Percentiles rank a stretch among this genome's conserved stretches.
Conservation (phyloP, 2,888 invertebrate species). For the Cartodere bifasciata region DNA sequence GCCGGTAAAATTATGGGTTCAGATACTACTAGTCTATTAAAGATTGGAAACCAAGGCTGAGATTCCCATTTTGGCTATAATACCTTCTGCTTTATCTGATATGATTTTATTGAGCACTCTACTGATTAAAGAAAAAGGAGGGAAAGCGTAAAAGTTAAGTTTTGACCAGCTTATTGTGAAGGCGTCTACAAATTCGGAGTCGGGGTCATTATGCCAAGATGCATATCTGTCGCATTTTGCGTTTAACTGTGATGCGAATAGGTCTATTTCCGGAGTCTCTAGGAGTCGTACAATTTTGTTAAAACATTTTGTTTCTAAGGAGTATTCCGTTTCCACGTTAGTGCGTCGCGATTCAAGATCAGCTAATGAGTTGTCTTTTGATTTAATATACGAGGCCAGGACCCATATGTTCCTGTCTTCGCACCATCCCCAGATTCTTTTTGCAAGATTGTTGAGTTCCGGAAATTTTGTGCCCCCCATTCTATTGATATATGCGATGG, state of each 20-base stretch:
- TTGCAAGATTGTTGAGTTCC: slow-evolving; percentile 14
- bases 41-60: not conserved
- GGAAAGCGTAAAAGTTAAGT: slow-evolving; percentile 15
- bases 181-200: slow-evolving; percentile 13
- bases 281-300: slow-evolving; percentile 6
- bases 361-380: slow-evolving; percentile 14
- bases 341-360: slow-evolving; percentile 12
- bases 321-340: slow-evolving; percentile 12
- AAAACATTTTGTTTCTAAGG: slow-evolving; percentile 10
- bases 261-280: slow-evolving; percentile 12
- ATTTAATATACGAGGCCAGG: slow-evolving; percentile 15
- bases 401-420: slow-evolving; percentile 15
- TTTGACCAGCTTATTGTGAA: slow-evolving; percentile 14
- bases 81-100: slow-evolving; percentile 6
- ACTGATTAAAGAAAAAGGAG: slow-evolving; percentile 9
- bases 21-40: not conserved
- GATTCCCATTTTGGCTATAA: slow-evolving; percentile 6
- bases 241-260: slow-evolving; percentile 13
- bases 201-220: slow-evolving; percentile 15
- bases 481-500: slow-evolving; percentile 15
- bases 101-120: slow-evolving; percentile 8
- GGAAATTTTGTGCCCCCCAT: slow-evolving; percentile 15
- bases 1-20: slow-evolving; percentile 2
- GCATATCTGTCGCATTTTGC: slow-evolving; percentile 13
- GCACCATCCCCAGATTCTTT: slow-evolving; percentile 17